Conservation (phyloP, 2,797 vertebrate genomes). For the Danio tinwini region DNA sequence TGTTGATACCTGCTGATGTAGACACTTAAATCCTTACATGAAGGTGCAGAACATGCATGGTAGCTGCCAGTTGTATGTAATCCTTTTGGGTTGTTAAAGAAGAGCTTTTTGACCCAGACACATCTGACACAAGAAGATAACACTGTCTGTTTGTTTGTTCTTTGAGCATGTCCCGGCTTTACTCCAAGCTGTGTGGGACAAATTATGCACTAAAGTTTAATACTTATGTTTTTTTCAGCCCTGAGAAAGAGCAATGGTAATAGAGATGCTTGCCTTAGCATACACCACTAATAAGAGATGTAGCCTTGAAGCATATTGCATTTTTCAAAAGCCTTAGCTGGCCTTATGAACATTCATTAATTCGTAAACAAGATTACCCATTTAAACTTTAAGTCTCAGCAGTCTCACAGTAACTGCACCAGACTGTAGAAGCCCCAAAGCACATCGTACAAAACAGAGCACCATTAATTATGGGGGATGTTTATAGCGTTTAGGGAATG, state of each 20-base stretch:
- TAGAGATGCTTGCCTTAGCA: not conserved
- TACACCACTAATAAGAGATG: not conserved
- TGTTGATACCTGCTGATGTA: too few relatives aligned
- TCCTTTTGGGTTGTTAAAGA: too few relatives aligned
- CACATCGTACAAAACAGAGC: not conserved
- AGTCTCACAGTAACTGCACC: slow-evolving; percentile 7
- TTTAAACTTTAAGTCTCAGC: slow-evolving; percentile 3
- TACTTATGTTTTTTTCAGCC: slow-evolving; percentile 3
- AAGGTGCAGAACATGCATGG: too few relatives aligned
- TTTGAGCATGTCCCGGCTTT: too few relatives aligned
- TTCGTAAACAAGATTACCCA: not conserved
- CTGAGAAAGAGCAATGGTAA: not conserved
- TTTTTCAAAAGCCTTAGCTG: slow-evolving; percentile 8
- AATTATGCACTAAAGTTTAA: not conserved
- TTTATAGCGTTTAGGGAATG: slow-evolving; percentile 14
- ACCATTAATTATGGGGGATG: not conserved
- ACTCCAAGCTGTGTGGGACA: too few relatives aligned
- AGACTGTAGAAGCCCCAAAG: not conserved
- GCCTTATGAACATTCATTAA: slow-evolving; percentile 5
- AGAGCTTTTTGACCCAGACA: too few relatives aligned
- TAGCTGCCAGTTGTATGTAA: too few relatives aligned
- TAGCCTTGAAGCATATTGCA: slow-evolving; percentile 12
- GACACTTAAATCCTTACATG: too few relatives aligned
- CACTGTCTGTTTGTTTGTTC: too few relatives aligned
- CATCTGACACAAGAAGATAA: too few relatives aligned